Conservation (phyloP, 2,797 vertebrate genomes). For the Poliocrania exsul region DNA sequence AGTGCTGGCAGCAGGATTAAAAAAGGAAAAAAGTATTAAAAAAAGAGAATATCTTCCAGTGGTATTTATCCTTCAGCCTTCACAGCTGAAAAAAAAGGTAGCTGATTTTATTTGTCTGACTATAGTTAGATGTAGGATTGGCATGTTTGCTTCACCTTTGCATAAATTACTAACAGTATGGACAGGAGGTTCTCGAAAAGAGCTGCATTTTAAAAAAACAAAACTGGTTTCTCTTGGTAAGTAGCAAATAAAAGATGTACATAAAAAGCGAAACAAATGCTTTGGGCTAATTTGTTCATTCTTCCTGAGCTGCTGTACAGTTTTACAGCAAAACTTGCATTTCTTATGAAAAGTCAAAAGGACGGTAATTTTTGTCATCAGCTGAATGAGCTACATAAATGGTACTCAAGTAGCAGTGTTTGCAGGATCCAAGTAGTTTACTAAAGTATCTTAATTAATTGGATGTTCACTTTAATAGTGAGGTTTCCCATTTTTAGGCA, state of each 20-base stretch:
- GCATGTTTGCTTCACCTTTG: slow-evolving; percentile 59
- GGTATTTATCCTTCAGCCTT: slow-evolving; percentile 50
- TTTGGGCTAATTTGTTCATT: neutral
- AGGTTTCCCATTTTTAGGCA: slow-evolving; percentile 58
- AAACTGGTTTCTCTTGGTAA: neutral
- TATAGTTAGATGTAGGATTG: slow-evolving; percentile 46
- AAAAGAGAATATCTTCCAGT: slow-evolving; percentile 29
- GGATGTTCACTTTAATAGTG: slow-evolving; percentile 61
- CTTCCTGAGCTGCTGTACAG: slow-evolving; percentile 6
- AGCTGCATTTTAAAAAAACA: neutral
- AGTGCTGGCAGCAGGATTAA: slow-evolving; percentile 42
- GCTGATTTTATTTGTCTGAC: slow-evolving; percentile 57
- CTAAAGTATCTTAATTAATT: slow-evolving; percentile 69
- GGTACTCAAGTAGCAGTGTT: slow-evolving; percentile 52
- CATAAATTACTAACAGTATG: slow-evolving; percentile 38
- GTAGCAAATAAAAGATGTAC: neutral
- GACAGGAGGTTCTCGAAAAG: slow-evolving; percentile 7
- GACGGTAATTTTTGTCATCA: slow-evolving; percentile 27
- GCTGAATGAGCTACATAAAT: slow-evolving; percentile 53
- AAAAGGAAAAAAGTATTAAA: slow-evolving; percentile 6
- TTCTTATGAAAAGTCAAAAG: slow-evolving; percentile 28
- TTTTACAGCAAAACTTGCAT: slow-evolving; percentile 35
- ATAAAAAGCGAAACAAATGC: neutral
- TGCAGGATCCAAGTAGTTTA: slow-evolving; percentile 64
- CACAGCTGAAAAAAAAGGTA: slow-evolving; percentile 31